phyloP scores from a whole-genome alignment of 1,140 invertebrate genomes.

The Drosophila malerkotliana region DNA sequence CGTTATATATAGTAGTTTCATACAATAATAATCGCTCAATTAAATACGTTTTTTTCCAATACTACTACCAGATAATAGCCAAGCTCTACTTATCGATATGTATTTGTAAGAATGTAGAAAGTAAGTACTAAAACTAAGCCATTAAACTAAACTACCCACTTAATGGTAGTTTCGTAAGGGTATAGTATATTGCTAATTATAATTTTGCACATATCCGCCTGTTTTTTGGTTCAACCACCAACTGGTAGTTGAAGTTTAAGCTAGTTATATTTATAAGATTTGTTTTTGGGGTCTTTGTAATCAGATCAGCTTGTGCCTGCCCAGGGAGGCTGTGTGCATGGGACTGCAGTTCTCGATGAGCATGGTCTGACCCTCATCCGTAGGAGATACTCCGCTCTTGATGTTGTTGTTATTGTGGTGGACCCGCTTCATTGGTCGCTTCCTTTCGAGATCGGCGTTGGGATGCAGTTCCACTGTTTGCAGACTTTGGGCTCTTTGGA shows the following conservation, averaged over 20 bases:
- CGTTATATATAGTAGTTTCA: slow-evolving; percentile 1
- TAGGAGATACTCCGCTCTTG: slow-evolving; percentile 40
- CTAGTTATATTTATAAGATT: slow-evolving; percentile 30
- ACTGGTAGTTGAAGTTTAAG: slow-evolving; percentile 33
- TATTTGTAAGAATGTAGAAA: slow-evolving; percentile 1
- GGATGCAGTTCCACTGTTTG: slow-evolving; percentile 87
- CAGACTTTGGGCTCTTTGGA: slow-evolving; percentile 91
- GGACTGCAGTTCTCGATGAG: slow-evolving; percentile 73
- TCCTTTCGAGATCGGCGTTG: slow-evolving; percentile 59
- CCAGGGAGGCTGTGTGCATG: slow-evolving; percentile 77
- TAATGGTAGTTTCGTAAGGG: not conserved
- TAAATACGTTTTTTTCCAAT: slow-evolving; percentile 10
- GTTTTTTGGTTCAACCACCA: slow-evolving; percentile 29
- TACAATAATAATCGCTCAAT: slow-evolving; percentile 13
- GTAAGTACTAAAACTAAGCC: slow-evolving; percentile 43
- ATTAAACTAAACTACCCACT: slow-evolving; percentile 3
- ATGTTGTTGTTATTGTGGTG: slow-evolving; percentile 66
- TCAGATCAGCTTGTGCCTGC: slow-evolving; percentile 75
- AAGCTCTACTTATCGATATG: slow-evolving; percentile 50
- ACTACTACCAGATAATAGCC: slow-evolving; percentile 38
- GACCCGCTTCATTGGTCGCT: slow-evolving; percentile 76
- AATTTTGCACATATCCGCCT: slow-evolving; percentile 80
- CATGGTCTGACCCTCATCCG: slow-evolving; percentile 38
- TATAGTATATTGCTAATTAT: slow-evolving; percentile 22
- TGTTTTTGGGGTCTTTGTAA: slow-evolving; percentile 10